Conservation (phyloP, 2,888 invertebrate genomes). For the Prosapia bicincta region DNA sequence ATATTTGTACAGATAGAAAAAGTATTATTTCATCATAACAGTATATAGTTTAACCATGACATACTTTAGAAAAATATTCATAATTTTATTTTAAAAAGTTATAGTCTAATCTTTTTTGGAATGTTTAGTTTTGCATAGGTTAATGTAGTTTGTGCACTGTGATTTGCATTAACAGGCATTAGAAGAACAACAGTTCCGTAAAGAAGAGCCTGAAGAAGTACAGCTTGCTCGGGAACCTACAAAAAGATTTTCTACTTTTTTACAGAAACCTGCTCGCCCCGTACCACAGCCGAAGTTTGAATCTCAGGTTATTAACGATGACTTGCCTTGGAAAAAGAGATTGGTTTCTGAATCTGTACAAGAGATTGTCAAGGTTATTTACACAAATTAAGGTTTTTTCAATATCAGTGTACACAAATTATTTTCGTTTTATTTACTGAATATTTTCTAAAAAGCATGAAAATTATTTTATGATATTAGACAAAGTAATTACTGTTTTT, state of each 20-base stretch:
- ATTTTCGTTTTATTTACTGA: too few relatives aligned
- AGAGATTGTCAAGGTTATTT: background rate
- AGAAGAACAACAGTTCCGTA: conserved; percentile 54
- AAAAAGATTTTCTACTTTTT: conserved; percentile 68
- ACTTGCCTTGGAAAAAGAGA: conserved; percentile 36
- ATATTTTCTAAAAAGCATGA: too few relatives aligned
- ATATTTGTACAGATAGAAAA: too few relatives aligned
- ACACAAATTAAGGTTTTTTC: background rate
- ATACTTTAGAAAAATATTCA: too few relatives aligned
- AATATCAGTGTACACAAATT: too few relatives aligned
- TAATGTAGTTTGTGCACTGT: conserved; percentile 14
- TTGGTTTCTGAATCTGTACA: background rate
- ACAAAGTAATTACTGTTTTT: too few relatives aligned
- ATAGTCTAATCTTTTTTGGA: too few relatives aligned
- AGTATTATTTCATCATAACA: too few relatives aligned
- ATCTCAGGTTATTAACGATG: conserved; percentile 9
- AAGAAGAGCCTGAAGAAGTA: conserved; percentile 52
- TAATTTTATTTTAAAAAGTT: too few relatives aligned
- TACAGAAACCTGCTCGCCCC: conserved; percentile 69
- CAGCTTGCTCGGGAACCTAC: conserved; percentile 43
- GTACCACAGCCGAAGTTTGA: conserved; percentile 49
- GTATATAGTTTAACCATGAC: too few relatives aligned
- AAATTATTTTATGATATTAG: too few relatives aligned
- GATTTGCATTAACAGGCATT: conserved; percentile 45
- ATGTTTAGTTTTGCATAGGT: background rate